Conservation (phyloP, 30 jellyfish, hydroid and myxozoan genomes). For the Catostylus mosaicus region DNA sequence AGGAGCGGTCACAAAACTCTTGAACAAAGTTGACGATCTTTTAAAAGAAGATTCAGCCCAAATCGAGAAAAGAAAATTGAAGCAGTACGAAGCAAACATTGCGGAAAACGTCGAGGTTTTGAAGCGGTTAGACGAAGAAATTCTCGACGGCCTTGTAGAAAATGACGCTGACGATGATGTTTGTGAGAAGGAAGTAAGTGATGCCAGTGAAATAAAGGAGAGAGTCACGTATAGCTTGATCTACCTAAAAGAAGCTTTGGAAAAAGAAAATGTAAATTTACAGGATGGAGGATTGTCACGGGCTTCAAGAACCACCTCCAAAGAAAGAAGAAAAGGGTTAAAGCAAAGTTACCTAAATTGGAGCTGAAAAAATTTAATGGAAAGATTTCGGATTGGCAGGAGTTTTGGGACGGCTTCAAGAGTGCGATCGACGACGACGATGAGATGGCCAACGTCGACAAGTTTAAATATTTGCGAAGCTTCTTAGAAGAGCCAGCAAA, state of each 20-base stretch:
- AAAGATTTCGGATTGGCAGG: background rate
- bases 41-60: too few species aligned
- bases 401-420: too few species aligned
- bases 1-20: background rate
- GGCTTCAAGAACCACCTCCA: background rate
- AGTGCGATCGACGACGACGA: background rate
- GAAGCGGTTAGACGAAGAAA: background rate
- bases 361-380: background rate
- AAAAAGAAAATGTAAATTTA: background rate
- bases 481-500: too few species aligned
- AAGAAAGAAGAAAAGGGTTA: background rate
- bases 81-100: background rate
- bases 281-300: background rate
- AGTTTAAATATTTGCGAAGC: conserved; percentile 30
- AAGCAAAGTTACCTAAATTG: background rate
- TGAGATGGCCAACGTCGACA: too few species aligned
- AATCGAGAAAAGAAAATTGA: background rate
- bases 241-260: background rate
- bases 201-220: background rate
- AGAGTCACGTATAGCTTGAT: background rate
- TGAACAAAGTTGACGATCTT: background rate
- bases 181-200: too few species aligned
- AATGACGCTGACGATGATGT: too few species aligned
- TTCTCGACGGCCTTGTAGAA: background rate
- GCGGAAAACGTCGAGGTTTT: background rate